Percentiles rank a stretch among this genome's conserved stretches.
These are phyloP conservation scores for Tuta absoluta DNA, from an alignment of 2,888 invertebrate species.

Conservation along the genomic window DNA sequence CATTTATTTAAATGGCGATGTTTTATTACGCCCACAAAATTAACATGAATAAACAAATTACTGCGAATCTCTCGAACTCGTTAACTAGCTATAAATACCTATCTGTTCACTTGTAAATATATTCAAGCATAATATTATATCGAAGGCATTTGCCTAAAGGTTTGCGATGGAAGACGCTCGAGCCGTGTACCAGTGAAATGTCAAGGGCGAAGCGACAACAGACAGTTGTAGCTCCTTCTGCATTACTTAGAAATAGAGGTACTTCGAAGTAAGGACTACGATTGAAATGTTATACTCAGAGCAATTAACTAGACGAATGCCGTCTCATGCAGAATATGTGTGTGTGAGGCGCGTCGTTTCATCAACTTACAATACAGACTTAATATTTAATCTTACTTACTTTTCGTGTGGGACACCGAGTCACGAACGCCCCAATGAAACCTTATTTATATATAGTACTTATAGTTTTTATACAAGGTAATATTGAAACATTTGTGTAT, in stretches of 20 bases:
- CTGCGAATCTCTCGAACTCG: neutral
- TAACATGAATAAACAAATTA: neutral
- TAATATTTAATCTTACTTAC: too few relatives aligned
- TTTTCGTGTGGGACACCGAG: too few relatives aligned
- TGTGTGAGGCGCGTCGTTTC: too few relatives aligned
- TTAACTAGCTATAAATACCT: constrained; percentile 1
- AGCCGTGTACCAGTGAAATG: constrained; percentile 27
- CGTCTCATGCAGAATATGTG: too few relatives aligned
- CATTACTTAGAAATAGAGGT: constrained; percentile 21
- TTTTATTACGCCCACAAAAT: neutral
- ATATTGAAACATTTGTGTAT: too few relatives aligned
- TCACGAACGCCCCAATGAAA: too few relatives aligned
- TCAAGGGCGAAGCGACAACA: constrained; percentile 33
- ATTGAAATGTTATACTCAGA: constrained; percentile 1
- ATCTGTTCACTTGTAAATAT: constrained; percentile 15
- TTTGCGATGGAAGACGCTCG: constrained; percentile 28
- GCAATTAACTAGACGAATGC: neutral
- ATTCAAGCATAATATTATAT: constrained; percentile 20
- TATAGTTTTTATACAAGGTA: too few relatives aligned
- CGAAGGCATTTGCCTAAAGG: constrained; percentile 33
- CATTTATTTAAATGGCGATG: neutral
- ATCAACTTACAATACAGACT: too few relatives aligned
- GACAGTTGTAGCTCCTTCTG: constrained; percentile 28
- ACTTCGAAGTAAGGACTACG: neutral
- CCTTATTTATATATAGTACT: too few relatives aligned